These are phyloP conservation scores for Larimichthys crocea DNA, from an alignment of 2,113 vertebrate genomes.

Conservation along the genomic window DNA sequence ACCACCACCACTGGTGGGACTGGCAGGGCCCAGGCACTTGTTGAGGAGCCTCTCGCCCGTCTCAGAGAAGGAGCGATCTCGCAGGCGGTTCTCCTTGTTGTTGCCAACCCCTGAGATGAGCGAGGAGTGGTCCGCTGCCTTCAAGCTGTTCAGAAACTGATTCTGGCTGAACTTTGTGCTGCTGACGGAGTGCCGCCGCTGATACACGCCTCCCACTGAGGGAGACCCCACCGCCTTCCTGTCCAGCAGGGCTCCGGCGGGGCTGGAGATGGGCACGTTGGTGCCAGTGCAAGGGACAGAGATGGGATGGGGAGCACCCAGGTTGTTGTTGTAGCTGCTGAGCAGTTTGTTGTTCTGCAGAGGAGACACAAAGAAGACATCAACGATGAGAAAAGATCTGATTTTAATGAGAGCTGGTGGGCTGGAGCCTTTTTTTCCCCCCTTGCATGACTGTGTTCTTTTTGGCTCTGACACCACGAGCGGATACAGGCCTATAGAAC, in stretches of 20 bases:
- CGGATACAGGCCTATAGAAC: conserved; percentile 79
- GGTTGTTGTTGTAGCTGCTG: conserved; percentile 84
- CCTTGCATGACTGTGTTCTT: conserved; percentile 59
- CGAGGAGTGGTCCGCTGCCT: conserved; percentile 85
- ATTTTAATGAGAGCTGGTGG: background rate
- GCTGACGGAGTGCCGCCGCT: conserved; percentile 95
- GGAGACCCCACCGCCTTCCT: conserved; percentile 98
- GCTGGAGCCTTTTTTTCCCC: background rate
- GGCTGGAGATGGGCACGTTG: conserved; percentile 84
- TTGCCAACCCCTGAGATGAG: conserved; percentile 85
- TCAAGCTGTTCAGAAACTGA: conserved; percentile 93
- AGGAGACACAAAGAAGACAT: conserved; percentile 35
- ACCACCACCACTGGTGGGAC: conserved; percentile 83
- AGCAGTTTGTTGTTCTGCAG: conserved; percentile 95
- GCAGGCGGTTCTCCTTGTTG: conserved; percentile 94
- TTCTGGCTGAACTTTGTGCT: conserved; percentile 95
- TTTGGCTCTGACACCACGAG: conserved; percentile 63
- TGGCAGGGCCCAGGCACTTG: conserved; percentile 85
- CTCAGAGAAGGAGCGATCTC: conserved; percentile 97
- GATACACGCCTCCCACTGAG: conserved; percentile 88
- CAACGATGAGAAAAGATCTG: too few relatives aligned
- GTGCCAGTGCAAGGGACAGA: conserved; percentile 84
- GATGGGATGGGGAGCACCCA: conserved; percentile 80
- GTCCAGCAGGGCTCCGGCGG: conserved; percentile 95
- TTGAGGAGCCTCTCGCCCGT: conserved; percentile 93